Conservation (phyloP, 1,140 invertebrate genomes). For the Dolichoris vasculosae region DNA sequence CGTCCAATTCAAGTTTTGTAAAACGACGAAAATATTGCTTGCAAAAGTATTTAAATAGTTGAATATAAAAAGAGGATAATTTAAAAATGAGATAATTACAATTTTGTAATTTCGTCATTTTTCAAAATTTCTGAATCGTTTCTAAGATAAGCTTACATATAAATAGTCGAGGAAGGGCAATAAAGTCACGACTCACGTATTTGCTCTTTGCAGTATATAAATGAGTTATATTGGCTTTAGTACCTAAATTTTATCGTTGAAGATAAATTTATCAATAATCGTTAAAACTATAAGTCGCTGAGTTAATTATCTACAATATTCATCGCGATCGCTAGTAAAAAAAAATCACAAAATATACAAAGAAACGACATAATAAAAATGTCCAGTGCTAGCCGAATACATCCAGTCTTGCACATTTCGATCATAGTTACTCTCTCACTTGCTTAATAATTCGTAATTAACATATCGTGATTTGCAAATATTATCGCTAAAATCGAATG, state of each 20-base stretch:
- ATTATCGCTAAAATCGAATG: slow-evolving; percentile 18
- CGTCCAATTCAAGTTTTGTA: slow-evolving; percentile 22
- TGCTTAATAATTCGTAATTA: slow-evolving; percentile 37
- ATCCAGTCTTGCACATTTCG: not conserved
- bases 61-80: slow-evolving; percentile 32
- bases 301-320: slow-evolving; percentile 74
- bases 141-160: slow-evolving; percentile 38
- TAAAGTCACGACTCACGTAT: slow-evolving; percentile 48
- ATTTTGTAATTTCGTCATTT: slow-evolving; percentile 43
- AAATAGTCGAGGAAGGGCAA: slow-evolving; percentile 49
- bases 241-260: slow-evolving; percentile 67
- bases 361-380: slow-evolving; percentile 55
- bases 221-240: slow-evolving; percentile 67
- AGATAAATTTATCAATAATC: slow-evolving; percentile 62
- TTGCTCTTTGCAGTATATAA: slow-evolving; percentile 54
- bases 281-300: slow-evolving; percentile 69
- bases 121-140: slow-evolving; percentile 40
- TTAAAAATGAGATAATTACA: slow-evolving; percentile 5
- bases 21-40: slow-evolving; percentile 39
- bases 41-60: slow-evolving; percentile 35
- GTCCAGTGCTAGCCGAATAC: slow-evolving; percentile 17
- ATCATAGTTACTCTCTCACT: slow-evolving; percentile 32
- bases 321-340: slow-evolving; percentile 57
- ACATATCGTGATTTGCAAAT: slow-evolving; percentile 21
- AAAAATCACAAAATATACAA: slow-evolving; percentile 76